These are phyloP conservation scores for Lagorchestes hirsutus DNA, from an alignment of 2,797 vertebrate species.

Conservation along the genomic window DNA sequence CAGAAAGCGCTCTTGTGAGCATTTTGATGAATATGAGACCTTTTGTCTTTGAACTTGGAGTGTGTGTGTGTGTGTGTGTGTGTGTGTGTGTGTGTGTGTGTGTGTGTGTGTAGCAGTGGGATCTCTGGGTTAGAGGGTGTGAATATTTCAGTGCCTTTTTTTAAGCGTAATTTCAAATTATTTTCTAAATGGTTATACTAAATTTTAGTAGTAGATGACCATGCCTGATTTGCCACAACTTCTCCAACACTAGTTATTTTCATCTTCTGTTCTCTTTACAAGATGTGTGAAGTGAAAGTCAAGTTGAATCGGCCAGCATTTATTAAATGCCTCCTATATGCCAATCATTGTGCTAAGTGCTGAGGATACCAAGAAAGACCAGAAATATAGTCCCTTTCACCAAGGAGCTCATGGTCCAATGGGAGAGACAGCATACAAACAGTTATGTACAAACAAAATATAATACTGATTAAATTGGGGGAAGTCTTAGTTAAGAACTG, in stretches of 20 bases:
- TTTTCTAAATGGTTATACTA: neutral
- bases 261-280: neutral
- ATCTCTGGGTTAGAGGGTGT: neutral
- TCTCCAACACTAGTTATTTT: neutral
- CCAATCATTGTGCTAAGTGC: too few relatives aligned
- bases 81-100: too few relatives aligned
- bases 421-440: neutral
- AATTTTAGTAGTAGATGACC: neutral
- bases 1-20: neutral
- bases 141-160: neutral
- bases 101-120: neutral
- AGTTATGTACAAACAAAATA: neutral
- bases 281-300: neutral
- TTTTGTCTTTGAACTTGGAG: neutral
- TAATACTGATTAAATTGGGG: too few relatives aligned
- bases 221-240: too few relatives aligned
- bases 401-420: neutral
- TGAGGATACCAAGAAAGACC: neutral
- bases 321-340: too few relatives aligned
- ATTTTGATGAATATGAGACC: neutral
- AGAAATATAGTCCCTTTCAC: neutral
- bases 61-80: too few relatives aligned
- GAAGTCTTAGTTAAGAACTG: too few relatives aligned
- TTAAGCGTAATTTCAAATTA: neutral
- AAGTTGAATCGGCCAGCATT: neutral